phyloP scores from a whole-genome alignment of 2,797 vertebrate species.

The Myotis daubentonii region DNA sequence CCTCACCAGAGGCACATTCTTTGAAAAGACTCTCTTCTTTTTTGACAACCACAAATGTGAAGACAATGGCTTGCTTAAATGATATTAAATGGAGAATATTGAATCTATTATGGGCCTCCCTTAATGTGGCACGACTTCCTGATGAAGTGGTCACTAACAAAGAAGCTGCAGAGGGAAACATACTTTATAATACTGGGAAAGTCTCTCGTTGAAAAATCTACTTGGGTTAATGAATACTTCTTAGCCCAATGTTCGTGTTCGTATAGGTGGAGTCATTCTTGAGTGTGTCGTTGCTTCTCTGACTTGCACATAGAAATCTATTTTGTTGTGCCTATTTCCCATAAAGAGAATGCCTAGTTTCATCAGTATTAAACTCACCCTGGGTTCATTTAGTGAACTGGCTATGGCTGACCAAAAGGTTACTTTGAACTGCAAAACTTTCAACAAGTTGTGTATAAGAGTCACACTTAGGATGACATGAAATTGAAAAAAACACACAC shows the following conservation, averaged over 20 bases:
- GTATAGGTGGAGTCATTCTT: constrained; percentile 61
- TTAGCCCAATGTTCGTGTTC: constrained; percentile 48
- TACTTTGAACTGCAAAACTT: constrained; percentile 49
- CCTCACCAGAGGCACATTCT: constrained; percentile 17
- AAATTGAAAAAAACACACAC: background rate
- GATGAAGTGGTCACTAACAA: constrained; percentile 64
- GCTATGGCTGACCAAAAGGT: constrained; percentile 43
- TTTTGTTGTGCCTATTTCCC: constrained; percentile 45
- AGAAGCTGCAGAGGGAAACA: constrained; percentile 57
- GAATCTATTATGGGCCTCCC: constrained; percentile 34
- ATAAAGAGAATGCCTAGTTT: constrained; percentile 42
- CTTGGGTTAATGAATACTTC: constrained; percentile 47
- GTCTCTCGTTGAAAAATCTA: constrained; percentile 57
- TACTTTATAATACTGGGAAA: constrained; percentile 71
- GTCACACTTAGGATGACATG: background rate
- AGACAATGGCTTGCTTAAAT: constrained; percentile 62
- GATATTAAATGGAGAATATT: constrained; percentile 63
- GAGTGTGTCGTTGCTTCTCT: constrained; percentile 50
- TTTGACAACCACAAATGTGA: background rate
- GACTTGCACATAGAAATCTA: constrained; percentile 56
- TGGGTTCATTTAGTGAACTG: constrained; percentile 32
- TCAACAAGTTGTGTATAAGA: background rate
- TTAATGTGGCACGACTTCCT: constrained; percentile 59
- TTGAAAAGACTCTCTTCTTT: constrained; percentile 44
- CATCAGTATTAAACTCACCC: constrained; percentile 58